Evolutionary conservation across 2,888 invertebrate species (phyloP), one percentile per base, ranked within the genome.

Genomic region (Agrotis clavis): DNA sequence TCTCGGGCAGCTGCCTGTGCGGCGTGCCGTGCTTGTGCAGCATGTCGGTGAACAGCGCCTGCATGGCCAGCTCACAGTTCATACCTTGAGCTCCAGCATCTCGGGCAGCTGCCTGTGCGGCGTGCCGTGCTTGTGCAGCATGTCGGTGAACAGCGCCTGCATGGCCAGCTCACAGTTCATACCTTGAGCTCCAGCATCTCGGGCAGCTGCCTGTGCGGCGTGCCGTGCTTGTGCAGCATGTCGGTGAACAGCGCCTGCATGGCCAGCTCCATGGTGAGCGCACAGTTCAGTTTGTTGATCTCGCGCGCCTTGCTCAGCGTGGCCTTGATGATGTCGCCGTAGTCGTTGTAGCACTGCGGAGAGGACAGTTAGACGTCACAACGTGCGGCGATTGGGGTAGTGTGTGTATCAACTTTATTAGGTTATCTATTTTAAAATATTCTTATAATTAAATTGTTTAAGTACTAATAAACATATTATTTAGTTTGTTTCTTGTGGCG

Each of bases 261-360:
- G 91, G 99, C 99, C 69, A 98, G 97, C 83, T 99, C 98, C 97
- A 99, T 98, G 4, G 99, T 99, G 83, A 99, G 97, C 11, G 99
- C 99, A 94, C 99, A 99, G 92, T 98, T 98, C 54, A 99, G 98
- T 95, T 99, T 99, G 96, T 99, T 99, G 87, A 99, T 99, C 96
- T 99, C 99, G 84, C 99, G 97, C 16, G 99, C 99, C 95, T 99
- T 99, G 87, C 98, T 98, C 87, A 99, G 96, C 14, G 99, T 99
- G 50, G 99, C 98, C 96, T 99, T 99, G 84, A 99, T 98, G 66
- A 99, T 99, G 94, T 99, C 99, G 64, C 99, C 99, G 94, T 99
- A 99, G 94, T 99, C 99, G 92, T 99, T 99, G 95, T 99, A 99
- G 93, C 99, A 99, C 98, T 98, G 93, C 59, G 30, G 62, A 19